Conservation (phyloP, 2,113 vertebrate species). For the Phyllostomus hastatus region DNA sequence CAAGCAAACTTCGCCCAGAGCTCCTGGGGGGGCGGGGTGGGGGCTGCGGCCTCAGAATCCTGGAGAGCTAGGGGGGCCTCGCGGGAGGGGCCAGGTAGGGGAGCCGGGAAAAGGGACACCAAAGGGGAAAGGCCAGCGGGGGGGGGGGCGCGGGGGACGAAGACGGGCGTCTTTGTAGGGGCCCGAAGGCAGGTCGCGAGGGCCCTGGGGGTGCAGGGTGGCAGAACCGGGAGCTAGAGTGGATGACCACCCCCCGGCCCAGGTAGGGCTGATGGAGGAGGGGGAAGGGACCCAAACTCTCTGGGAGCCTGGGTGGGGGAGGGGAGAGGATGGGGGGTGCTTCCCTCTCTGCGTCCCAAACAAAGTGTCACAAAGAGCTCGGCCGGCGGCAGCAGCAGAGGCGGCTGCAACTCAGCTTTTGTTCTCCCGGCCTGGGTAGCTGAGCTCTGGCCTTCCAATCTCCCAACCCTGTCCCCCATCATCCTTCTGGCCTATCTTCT, state of each 20-base stretch:
- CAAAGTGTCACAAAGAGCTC: constrained; percentile 78
- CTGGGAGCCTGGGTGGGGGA: constrained; percentile 36
- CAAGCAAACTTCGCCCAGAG: constrained; percentile 71
- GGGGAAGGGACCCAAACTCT: constrained; percentile 62
- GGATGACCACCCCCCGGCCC: constrained; percentile 47
- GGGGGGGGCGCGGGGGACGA: constrained; percentile 18
- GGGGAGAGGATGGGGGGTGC: constrained; percentile 70
- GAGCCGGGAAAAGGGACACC: constrained; percentile 37
- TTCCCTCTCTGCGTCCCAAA: constrained; percentile 79
- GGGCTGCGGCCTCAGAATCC: constrained; percentile 7
- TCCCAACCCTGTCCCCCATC: constrained; percentile 47
- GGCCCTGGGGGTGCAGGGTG: constrained; percentile 57
- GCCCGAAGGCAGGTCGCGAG: constrained; percentile 65
- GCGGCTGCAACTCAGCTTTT: constrained; percentile 76
- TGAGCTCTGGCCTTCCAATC: constrained; percentile 60
- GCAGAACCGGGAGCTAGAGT: neutral
- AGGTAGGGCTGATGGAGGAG: constrained; percentile 64
- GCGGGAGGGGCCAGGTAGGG: constrained; percentile 35
- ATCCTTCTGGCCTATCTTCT: constrained; percentile 44
- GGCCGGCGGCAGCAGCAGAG: constrained; percentile 69
- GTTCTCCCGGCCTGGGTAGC: constrained; percentile 69
- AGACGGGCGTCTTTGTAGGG: constrained; percentile 71
- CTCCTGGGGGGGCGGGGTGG: constrained; percentile 55
- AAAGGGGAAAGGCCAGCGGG: constrained; percentile 85
- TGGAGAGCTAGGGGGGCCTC: constrained; percentile 23